These are phyloP conservation scores for Crossoptilon crossoptilon DNA, from an alignment of 2,797 vertebrate genomes.

Conservation along the genomic window DNA sequence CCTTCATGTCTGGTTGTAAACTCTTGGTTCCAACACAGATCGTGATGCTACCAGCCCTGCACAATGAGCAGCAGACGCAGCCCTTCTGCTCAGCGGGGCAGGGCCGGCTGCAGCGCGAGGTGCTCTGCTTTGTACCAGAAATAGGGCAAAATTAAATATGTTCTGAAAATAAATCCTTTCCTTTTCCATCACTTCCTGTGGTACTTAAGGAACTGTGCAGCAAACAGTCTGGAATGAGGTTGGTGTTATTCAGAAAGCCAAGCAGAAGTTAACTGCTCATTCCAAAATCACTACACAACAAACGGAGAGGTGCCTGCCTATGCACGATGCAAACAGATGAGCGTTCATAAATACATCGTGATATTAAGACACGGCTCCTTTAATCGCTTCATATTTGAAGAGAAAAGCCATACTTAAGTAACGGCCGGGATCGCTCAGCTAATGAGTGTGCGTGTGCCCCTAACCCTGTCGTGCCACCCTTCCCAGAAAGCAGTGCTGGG, in stretches of 20 bases:
- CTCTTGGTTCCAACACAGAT: neutral
- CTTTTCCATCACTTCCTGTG: neutral
- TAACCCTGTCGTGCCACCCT: neutral
- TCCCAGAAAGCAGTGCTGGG: rapidly evolving
- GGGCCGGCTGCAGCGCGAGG: neutral
- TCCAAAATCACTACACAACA: neutral
- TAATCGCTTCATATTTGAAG: neutral
- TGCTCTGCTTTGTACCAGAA: neutral
- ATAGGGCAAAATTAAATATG: neutral
- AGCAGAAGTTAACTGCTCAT: neutral
- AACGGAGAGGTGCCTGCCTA: neutral
- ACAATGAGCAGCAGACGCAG: too few relatives aligned
- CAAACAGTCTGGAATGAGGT: neutral
- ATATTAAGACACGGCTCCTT: neutral
- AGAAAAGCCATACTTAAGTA: neutral
- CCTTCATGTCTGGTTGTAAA: neutral
- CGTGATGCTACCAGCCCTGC: neutral
- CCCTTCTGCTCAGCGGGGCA: neutral
- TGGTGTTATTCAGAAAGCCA: neutral
- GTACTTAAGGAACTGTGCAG: neutral
- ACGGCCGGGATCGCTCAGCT: neutral
- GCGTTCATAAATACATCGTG: neutral
- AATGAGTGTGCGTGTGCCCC: neutral
- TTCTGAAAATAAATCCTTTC: neutral
- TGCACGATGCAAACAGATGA: neutral